Conservation (phyloP, 2,888 invertebrate species). For the Allygus modestus region DNA sequence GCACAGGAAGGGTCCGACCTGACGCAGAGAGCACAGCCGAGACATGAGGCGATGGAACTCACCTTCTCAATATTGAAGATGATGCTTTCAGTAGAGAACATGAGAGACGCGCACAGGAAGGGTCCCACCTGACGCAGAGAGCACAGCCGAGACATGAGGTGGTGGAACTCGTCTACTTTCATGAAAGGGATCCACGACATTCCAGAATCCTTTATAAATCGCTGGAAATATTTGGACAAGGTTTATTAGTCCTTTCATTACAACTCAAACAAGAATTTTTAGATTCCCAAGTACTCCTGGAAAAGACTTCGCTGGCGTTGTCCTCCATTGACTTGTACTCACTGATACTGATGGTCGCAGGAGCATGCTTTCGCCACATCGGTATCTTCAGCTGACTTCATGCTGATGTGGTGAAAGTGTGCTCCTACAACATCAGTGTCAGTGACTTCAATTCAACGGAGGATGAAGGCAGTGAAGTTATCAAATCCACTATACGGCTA, state of each 20-base stretch:
- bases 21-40: background rate
- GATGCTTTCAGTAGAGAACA: constrained; percentile 11
- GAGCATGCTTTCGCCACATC: too few relatives aligned
- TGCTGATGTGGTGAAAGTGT: too few relatives aligned
- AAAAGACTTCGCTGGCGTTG: too few relatives aligned
- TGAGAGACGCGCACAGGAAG: constrained; percentile 6
- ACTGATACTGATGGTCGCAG: too few relatives aligned
- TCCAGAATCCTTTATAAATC: background rate
- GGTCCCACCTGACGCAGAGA: constrained; percentile 7
- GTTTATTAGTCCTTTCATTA: too few relatives aligned
- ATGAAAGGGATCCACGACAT: background rate
- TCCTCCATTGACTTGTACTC: too few relatives aligned
- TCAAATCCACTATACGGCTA: too few relatives aligned
- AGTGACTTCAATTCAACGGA: too few relatives aligned
- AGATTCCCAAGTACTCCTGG: too few relatives aligned
- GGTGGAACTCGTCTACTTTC: background rate
- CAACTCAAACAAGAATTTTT: background rate
- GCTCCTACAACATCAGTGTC: too few relatives aligned
- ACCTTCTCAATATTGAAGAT: constrained; percentile 33
- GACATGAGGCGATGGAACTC: background rate
- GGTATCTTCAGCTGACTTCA: too few relatives aligned
- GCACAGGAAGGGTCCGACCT: constrained; percentile 1
- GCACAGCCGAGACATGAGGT: background rate
- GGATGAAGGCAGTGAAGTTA: too few relatives aligned
- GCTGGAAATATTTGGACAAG: background rate